Evolutionary conservation across 2,113 vertebrate genomes (phyloP).

Genomic region (Plecotus auritus): DNA sequence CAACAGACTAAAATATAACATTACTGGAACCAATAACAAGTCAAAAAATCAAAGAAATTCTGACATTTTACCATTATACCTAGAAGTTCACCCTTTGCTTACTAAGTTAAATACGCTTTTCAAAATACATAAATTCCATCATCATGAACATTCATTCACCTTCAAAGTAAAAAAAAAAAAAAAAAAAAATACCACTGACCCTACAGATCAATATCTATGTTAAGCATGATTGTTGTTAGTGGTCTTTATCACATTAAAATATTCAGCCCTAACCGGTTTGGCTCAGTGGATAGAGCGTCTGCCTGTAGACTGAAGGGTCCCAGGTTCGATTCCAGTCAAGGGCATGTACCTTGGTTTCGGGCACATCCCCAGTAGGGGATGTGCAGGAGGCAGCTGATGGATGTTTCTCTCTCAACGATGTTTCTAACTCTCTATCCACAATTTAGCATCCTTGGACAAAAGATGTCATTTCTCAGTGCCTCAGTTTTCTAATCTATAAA

Average conservation of each 20-base stretch:
- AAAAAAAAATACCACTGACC: not conserved
- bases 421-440: not conserved
- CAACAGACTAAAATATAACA: not conserved
- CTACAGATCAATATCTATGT: not conserved
- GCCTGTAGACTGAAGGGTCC: too few species aligned
- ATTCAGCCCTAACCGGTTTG: not conserved
- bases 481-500: slow-evolving; percentile 28
- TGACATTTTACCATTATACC: slow-evolving; percentile 14
- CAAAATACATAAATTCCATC: not conserved
- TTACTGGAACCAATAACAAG: not conserved
- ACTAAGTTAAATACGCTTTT: not conserved
- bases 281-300: too few species aligned
- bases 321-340: too few species aligned
- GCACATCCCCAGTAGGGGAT: too few species aligned
- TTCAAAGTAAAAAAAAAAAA: slow-evolving; percentile 1
- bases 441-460: not conserved
- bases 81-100: not conserved
- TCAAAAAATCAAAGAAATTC: not conserved
- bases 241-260: not conserved
- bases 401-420: too few species aligned
- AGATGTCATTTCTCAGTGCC: not conserved
- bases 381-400: too few species aligned
- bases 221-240: not conserved
- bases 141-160: slow-evolving; percentile 16
- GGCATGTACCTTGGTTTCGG: too few species aligned